Evolutionary conservation across 2,113 vertebrate genomes (phyloP), one percentile per base, ranked within the genome.

Genomic region (Prochilodus magdalenae): DNA sequence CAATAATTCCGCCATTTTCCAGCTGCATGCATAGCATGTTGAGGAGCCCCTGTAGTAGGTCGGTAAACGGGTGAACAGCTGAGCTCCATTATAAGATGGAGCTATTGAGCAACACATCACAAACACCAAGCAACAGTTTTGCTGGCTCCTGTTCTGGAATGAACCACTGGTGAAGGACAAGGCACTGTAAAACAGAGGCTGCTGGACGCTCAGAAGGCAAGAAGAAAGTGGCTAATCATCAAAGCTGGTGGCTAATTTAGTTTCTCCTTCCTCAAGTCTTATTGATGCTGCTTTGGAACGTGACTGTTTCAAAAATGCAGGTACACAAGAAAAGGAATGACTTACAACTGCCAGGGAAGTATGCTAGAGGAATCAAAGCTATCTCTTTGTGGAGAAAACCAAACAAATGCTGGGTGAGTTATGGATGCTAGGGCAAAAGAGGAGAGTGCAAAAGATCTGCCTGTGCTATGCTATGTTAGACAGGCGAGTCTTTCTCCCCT

Each of bases 211-310:
- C 30, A 27, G 72, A 55, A 62, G 62, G 53, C 71, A 53, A 60
- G 14, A 82, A 49, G 30, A 24, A 59, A 59, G 24, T 30, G 36
- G 33, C 80, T 78, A 81, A 85, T 88, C 87, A 89, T 90, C 87
- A 90, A 89, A 88, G 87, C 81, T 81, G 62, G 78, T 30, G 53
- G 75, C 84, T 90, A 89, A 91, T 88, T 89, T 88, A 83, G 85
- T 82, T 22, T 89, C 89, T 87, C 85, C 85, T 86, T 87, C 82
- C 89, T 89, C 88, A 87, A 77, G 84, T 86, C 90, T 91, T 89
- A 88, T 86, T 91, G 80, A 79, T 22, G 72, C 69, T 66, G 26
- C 47, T 63, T 59, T 53, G 70, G 47, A 57, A 24, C 55, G 27
- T 22, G 14, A 22, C 57, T 40, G 33, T 44, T 24, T 11, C 62